Evolutionary conservation across 64 coral and sea anemone species (phyloP), one percentile per base, ranked within the genome.

Genomic region (Montipora foliosa): DNA sequence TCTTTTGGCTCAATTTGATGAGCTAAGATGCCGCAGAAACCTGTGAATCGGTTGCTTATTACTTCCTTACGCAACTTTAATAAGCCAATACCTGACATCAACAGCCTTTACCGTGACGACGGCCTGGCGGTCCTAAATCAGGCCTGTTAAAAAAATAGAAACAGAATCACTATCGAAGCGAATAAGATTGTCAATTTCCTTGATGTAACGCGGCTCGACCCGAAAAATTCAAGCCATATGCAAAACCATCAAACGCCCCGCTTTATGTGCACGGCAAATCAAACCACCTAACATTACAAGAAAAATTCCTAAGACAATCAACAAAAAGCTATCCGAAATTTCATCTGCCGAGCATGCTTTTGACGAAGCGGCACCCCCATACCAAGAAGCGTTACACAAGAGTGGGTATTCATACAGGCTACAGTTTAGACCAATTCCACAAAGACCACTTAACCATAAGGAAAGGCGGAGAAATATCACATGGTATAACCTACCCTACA

Each of bases 251-350:
- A 55, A 82, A 53, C 59, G 55, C 79, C 17, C 15, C 49, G 2
- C 24, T 57, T 4, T 82, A 57, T 55, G 79, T 82, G 48, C 79
- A 82, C 50, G 59, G 79, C 79, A 82, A 82, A 44, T 82, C 79
- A 59, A 82, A 53, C 79, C 49, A 44, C 79, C 79, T 10, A 82
- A 37, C 79, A 82, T 82, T 6, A 82, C 55, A 10, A 82, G 48
- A 82, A 82, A 82, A 4, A 82, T 82, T 1, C 79, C 79, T 7
- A 48, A 55, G 16, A 7, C 79, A 55, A 16, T 82, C 8, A 82
- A 82, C 79, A 82, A 17, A 66, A 55, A 49, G 25, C 24, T 82
- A 2, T 60, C 51, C 8, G 79, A 82, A 12, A 82, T 82, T 66
- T 82, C 79, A 7, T 82, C 50, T 17, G 79, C 60, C 79, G 49